These are phyloP conservation scores for Chymomyza caudatula DNA, from an alignment of 2,888 invertebrate genomes.

Conservation along the genomic window DNA sequence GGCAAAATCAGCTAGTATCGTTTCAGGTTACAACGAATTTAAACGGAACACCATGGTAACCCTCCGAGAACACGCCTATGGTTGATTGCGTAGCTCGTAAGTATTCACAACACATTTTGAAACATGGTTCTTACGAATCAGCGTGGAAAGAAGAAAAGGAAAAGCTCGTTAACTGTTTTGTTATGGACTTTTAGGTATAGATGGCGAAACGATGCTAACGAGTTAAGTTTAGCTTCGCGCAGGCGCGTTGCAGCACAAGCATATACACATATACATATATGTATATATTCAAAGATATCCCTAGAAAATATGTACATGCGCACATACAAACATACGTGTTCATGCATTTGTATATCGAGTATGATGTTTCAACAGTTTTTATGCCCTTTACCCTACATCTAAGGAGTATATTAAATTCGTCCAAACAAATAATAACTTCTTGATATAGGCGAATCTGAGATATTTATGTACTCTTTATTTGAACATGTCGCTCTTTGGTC, in stretches of 20 bases:
- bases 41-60: slow-evolving; percentile 1
- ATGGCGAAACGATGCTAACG: slow-evolving; percentile 37
- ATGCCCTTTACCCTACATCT: neutral
- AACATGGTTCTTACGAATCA: slow-evolving; percentile 36
- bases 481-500: too few relatives aligned
- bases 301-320: slow-evolving; percentile 3
- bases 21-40: too few relatives aligned
- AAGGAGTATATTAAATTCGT: neutral
- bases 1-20: too few relatives aligned
- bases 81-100: slow-evolving; percentile 8
- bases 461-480: too few relatives aligned
- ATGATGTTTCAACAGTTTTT: neutral
- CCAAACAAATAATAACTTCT: too few relatives aligned
- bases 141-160: slow-evolving; percentile 28
- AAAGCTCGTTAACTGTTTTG: slow-evolving; percentile 55
- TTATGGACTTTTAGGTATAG: slow-evolving; percentile 42
- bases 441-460: too few relatives aligned
- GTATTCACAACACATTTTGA: slow-evolving; percentile 1
- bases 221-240: slow-evolving; percentile 25
- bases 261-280: neutral
- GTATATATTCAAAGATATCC: slow-evolving; percentile 3
- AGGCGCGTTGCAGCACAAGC: slow-evolving; percentile 11
- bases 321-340: neutral
- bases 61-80: slow-evolving; percentile 12
- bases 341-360: neutral